phyloP scores from a whole-genome alignment of 2,888 invertebrate genomes.

The Emmelina monodactyla region DNA sequence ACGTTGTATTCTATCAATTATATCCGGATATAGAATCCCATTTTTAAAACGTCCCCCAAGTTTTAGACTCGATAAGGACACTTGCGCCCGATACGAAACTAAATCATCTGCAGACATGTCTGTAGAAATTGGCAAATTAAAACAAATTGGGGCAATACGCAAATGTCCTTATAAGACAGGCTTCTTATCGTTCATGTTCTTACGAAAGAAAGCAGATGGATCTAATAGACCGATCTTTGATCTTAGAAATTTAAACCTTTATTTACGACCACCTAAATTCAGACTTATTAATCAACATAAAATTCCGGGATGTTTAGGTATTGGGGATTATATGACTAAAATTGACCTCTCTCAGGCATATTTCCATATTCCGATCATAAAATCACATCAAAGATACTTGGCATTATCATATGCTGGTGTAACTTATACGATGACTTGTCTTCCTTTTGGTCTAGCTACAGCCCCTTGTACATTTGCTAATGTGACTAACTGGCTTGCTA shows the following conservation, averaged over 20 bases:
- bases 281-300: conserved; percentile 11
- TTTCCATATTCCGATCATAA: conserved; percentile 7
- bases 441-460: conserved; percentile 17
- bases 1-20: conserved; percentile 1
- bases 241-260: conserved; percentile 13
- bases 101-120: conserved; percentile 4
- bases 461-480: conserved; percentile 16
- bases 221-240: conserved; percentile 12
- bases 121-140: conserved; percentile 6
- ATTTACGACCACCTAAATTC: conserved; percentile 10
- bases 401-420: background rate
- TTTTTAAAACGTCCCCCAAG: conserved; percentile 6
- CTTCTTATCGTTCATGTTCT: conserved; percentile 13
- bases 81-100: conserved; percentile 4
- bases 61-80: conserved; percentile 3
- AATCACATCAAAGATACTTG: conserved; percentile 3
- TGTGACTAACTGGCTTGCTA: conserved; percentile 17
- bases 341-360: conserved; percentile 13
- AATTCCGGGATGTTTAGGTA: conserved; percentile 8
- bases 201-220: conserved; percentile 12
- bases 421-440: conserved; percentile 7
- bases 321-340: conserved; percentile 12
- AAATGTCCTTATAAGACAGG: conserved; percentile 7
- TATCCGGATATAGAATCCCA: conserved; percentile 4
- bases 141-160: conserved; percentile 7